Conservation (phyloP, 2,113 vertebrate genomes). For the Dicerorhinus sumatrensis region DNA sequence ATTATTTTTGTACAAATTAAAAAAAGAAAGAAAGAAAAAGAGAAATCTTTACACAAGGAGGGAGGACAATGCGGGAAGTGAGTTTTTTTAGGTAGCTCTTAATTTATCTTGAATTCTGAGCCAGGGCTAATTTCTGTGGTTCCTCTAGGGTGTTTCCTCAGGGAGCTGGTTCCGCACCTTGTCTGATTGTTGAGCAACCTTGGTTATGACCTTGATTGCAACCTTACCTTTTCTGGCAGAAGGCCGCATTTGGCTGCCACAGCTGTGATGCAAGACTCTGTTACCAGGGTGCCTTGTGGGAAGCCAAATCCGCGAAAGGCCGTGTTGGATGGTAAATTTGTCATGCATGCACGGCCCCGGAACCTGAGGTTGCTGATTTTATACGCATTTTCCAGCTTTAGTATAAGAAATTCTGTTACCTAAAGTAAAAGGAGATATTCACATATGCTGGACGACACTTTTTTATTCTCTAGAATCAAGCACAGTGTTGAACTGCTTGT, state of each 20-base stretch:
- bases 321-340: slow-evolving; percentile 93
- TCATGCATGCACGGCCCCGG: slow-evolving; percentile 86
- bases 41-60: not conserved
- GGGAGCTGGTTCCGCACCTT: not conserved
- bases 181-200: not conserved
- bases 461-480: not conserved
- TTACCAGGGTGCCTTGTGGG: slow-evolving; percentile 87
- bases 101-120: not conserved
- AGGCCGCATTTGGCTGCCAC: slow-evolving; percentile 88
- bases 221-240: slow-evolving; percentile 77
- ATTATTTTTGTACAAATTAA: not conserved
- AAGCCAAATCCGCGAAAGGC: slow-evolving; percentile 93
- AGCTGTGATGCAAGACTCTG: slow-evolving; percentile 91
- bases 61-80: not conserved
- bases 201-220: not conserved
- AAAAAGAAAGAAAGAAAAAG: not conserved
- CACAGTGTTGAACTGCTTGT: not conserved
- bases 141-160: not conserved
- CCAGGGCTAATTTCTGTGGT: not conserved
- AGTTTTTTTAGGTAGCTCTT: not conserved
- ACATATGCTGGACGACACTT: not conserved
- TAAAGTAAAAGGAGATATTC: slow-evolving; percentile 61
- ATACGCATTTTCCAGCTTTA: slow-evolving; percentile 91
- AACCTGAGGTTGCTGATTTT: slow-evolving; percentile 90
- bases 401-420: slow-evolving; percentile 82